Base-by-base conservation (phyloP, 2,113 vertebrate species). In the Mirza zaza region DNA sequence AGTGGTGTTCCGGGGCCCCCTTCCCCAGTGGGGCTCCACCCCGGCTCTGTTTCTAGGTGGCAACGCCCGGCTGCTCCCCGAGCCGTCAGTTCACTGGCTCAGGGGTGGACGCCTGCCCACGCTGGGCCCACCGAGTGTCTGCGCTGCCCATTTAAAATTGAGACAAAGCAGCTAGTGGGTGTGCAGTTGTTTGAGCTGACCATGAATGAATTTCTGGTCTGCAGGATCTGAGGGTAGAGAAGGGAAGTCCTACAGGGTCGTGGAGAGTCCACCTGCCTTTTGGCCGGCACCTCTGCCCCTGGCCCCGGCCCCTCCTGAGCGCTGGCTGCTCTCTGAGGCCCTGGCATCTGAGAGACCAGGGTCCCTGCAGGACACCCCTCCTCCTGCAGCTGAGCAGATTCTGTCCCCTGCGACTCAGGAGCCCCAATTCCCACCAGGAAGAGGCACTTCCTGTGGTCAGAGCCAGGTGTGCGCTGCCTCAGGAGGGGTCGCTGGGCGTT, bases 1-100 rank as follows among this genome's bases (percentile, higher is more conserved):
- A 1, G 9, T 2, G 57, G 2, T 2, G 0, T 3, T 18, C 34
- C 20, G n/a, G 10, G 42, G 2, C 65, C 15, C n/a, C 45, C 3
- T 4, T 70, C 39, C 45, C 91, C n/a, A 4, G 5, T 8, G 61
- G 52, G 52, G 52, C 52, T 25, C 21, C 10, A 55, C 59, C 50
- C 2, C 23, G 27, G 29, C 42, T 73, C 81, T 7, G 23, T n/a
- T 20, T 14, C 25, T 75, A 39, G 82, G 52, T 10, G 45, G 42
- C 13, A 89, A 27, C 32, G 8, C 50, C 11, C 0, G 13, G 52
- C n/a, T 57, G 25, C 36, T 20, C 21, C 42, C 21, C 3, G 9
- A n/a, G n/a, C 68, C 73, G 10, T 0, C 55, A 25, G 59, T 13
- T 13, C 23, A 57, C 21, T 83, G 48, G 45, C 48, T 45, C 32